Evolutionary conservation across 2,113 vertebrate species (phyloP).

Genomic region (Elanus axillaris): DNA sequence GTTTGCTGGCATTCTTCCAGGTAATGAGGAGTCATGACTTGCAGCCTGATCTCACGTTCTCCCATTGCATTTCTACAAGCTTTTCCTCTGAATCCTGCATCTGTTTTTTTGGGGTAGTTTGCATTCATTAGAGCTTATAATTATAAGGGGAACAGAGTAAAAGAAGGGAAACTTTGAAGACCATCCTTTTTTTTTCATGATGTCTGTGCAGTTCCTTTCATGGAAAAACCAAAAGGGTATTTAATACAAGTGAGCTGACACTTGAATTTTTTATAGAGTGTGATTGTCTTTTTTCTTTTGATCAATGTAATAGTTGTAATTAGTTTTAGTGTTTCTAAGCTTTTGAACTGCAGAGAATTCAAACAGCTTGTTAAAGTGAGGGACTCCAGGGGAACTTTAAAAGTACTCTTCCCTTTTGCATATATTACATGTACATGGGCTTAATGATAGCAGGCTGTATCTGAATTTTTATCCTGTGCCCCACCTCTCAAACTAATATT

Average conservation of each 20-base stretch:
- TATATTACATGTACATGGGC: background rate
- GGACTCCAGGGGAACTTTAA: slow-evolving; percentile 2
- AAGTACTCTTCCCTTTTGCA: slow-evolving; percentile 23
- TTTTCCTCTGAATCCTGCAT: background rate
- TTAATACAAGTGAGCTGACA: background rate
- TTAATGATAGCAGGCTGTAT: background rate
- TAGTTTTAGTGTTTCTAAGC: slow-evolving; percentile 44
- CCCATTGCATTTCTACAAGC: background rate
- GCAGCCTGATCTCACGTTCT: background rate
- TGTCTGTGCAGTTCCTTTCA: background rate
- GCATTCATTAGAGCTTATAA: background rate
- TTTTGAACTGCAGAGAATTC: slow-evolving; percentile 51
- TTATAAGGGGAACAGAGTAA: background rate
- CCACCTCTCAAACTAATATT: slow-evolving; percentile 59
- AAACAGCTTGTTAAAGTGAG: slow-evolving; percentile 23
- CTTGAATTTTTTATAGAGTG: background rate
- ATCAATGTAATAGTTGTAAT: slow-evolving; percentile 55
- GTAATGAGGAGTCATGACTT: background rate
- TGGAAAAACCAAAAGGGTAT: background rate
- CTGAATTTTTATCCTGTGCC: background rate
- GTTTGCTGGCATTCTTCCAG: background rate
- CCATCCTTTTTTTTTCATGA: background rate
- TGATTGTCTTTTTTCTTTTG: slow-evolving; percentile 29
- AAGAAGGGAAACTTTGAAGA: slow-evolving; percentile 25
- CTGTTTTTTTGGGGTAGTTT: background rate